Conservation (phyloP, 1,140 invertebrate genomes). For the Plodia interpunctella region DNA sequence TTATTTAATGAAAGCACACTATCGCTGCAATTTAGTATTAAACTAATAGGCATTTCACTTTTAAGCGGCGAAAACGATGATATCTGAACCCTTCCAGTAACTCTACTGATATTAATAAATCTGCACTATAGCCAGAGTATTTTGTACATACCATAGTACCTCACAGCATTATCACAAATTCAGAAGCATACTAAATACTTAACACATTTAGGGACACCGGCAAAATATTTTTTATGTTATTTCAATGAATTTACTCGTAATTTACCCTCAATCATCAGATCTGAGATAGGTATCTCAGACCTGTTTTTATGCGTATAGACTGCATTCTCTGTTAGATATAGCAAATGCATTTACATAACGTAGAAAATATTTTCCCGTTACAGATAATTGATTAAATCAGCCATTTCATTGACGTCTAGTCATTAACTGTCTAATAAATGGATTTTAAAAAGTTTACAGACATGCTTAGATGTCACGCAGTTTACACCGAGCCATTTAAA, state of each 20-base stretch:
- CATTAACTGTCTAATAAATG: too few species aligned
- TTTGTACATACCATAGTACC: not conserved
- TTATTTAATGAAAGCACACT: too few species aligned
- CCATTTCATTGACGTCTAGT: not conserved
- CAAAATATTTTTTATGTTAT: not conserved
- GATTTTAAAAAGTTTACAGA: too few species aligned
- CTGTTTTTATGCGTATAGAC: not conserved
- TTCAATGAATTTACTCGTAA: too few species aligned
- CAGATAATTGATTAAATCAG: not conserved
- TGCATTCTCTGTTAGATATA: not conserved
- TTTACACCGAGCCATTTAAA: too few species aligned
- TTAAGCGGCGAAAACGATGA: too few species aligned
- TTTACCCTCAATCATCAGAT: too few species aligned
- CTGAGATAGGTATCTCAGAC: too few species aligned
- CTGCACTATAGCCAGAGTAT: not conserved
- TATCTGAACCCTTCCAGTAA: not conserved
- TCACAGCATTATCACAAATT: conserved; percentile 2
- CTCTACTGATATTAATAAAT: not conserved
- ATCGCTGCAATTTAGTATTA: too few species aligned
- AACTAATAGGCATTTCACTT: too few species aligned
- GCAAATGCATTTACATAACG: not conserved
- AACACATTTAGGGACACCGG: not conserved
- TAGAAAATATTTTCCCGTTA: not conserved
- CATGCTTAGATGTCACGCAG: too few species aligned
- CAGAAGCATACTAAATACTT: conserved; percentile 1